phyloP scores from a whole-genome alignment of 92 coral and sea anemone genomes.

The Bergia sp. region DNA sequence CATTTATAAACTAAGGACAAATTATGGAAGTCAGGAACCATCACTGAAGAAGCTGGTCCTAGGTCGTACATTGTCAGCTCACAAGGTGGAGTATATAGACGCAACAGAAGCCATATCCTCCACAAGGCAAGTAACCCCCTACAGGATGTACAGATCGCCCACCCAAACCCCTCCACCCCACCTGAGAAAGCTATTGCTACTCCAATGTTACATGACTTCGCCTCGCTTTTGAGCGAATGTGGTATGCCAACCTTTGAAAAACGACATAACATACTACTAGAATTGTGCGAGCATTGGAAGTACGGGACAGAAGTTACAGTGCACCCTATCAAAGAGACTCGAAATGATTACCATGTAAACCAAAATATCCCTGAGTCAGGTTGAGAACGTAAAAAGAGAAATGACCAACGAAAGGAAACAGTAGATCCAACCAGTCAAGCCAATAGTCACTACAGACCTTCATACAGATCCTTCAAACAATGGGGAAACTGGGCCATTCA shows the following conservation, averaged over 20 bases:
- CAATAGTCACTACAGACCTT: neutral
- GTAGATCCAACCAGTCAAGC: constrained; percentile 10
- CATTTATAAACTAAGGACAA: no score
- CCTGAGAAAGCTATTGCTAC: no score
- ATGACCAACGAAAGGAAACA: neutral
- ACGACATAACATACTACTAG: constrained; percentile 36
- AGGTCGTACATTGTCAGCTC: no score
- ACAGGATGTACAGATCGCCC: no score
- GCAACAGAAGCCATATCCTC: no score
- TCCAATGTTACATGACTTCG: neutral
- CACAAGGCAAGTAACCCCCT: no score
- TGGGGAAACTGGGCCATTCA: constrained; percentile 32
- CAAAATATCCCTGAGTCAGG: constrained; percentile 13
- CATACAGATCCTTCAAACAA: constrained; percentile 7
- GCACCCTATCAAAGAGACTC: constrained; percentile 19
- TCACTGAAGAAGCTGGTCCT: no score
- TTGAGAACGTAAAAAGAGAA: constrained; percentile 9
- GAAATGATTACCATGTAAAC: constrained; percentile 24
- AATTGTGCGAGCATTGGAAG: constrained; percentile 52
- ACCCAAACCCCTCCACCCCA: no score
- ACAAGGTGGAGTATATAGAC: no score
- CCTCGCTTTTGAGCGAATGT: constrained; percentile 66
- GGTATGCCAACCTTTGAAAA: constrained; percentile 61
- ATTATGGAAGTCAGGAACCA: no score
- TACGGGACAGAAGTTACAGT: constrained; percentile 49